A percentile compares a stretch with the other conserved stretches of the same genome.
These are phyloP conservation scores for Pachypeltis micranthus DNA, from an alignment of 1,140 invertebrate species.

Conservation along the genomic window DNA sequence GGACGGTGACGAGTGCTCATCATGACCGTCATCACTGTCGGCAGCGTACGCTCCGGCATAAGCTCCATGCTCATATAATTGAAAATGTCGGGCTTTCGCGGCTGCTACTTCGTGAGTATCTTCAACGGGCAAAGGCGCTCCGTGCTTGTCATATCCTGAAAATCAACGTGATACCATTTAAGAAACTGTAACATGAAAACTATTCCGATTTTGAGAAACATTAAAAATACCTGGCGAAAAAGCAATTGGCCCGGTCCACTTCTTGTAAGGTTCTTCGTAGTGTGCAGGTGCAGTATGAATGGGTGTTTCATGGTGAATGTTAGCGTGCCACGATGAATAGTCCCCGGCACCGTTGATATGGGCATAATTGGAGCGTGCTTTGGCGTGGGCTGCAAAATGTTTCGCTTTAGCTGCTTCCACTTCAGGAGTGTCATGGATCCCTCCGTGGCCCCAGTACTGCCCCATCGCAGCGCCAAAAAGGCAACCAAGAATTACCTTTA, in stretches of 20 bases:
- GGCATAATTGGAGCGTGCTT: conserved; percentile 34
- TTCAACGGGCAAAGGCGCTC: conserved; percentile 26
- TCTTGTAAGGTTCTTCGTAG: conserved; percentile 16
- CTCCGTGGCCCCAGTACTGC: neutral
- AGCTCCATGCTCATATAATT: neutral
- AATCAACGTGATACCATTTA: no score
- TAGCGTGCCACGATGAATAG: neutral
- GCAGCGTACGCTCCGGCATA: conserved; percentile 13
- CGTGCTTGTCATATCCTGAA: conserved; percentile 38
- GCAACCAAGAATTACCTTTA: neutral
- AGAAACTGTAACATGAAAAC: neutral
- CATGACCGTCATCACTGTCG: neutral
- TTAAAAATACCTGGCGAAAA: conserved; percentile 31
- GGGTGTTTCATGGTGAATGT: neutral
- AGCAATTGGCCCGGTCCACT: conserved; percentile 38
- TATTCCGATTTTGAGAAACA: no score
- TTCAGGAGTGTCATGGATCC: conserved; percentile 14
- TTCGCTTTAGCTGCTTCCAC: conserved; percentile 40
- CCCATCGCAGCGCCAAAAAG: neutral
- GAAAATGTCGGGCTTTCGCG: conserved; percentile 25
- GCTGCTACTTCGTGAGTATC: conserved; percentile 27
- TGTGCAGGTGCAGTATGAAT: no score
- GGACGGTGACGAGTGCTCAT: no score
- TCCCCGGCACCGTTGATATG: conserved; percentile 31
- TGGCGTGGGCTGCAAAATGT: conserved; percentile 43